These are phyloP conservation scores for Eurypyga helias DNA, from an alignment of 2,113 vertebrate genomes.

Conservation along the genomic window DNA sequence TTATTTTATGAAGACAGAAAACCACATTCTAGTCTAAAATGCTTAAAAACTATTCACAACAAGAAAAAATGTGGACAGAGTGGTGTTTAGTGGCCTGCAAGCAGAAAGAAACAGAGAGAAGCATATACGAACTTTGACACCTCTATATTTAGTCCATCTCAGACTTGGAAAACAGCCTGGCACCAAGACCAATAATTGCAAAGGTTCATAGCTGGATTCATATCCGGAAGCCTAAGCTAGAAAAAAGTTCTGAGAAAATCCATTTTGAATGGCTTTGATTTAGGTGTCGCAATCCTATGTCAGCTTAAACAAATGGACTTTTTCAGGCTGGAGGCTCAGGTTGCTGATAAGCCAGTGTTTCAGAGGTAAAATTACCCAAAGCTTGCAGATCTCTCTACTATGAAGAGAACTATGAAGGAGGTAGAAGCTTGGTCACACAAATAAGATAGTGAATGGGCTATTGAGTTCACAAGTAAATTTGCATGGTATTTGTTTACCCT, in stretches of 20 bases:
- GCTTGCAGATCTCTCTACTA: neutral
- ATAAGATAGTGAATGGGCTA: neutral
- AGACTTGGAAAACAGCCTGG: neutral
- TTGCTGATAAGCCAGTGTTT: neutral
- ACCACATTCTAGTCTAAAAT: neutral
- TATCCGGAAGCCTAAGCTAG: neutral
- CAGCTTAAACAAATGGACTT: neutral
- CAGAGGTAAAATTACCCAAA: neutral
- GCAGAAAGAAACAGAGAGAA: neutral
- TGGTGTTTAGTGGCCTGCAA: neutral
- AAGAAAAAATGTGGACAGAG: neutral
- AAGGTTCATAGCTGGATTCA: neutral
- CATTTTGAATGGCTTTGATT: neutral
- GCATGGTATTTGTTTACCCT: fast-evolving
- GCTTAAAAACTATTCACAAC: neutral
- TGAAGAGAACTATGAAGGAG: neutral
- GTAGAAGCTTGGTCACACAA: neutral
- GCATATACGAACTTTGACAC: neutral
- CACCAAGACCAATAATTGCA: neutral
- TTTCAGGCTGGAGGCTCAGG: neutral
- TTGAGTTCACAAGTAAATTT: neutral
- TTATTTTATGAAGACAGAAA: neutral
- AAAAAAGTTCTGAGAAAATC: neutral
- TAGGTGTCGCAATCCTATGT: neutral
- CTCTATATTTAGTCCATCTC: neutral